Evolutionary conservation across 2,113 vertebrate species (phyloP), one percentile per base, ranked within the genome.

Genomic region (Grantiella picta): DNA sequence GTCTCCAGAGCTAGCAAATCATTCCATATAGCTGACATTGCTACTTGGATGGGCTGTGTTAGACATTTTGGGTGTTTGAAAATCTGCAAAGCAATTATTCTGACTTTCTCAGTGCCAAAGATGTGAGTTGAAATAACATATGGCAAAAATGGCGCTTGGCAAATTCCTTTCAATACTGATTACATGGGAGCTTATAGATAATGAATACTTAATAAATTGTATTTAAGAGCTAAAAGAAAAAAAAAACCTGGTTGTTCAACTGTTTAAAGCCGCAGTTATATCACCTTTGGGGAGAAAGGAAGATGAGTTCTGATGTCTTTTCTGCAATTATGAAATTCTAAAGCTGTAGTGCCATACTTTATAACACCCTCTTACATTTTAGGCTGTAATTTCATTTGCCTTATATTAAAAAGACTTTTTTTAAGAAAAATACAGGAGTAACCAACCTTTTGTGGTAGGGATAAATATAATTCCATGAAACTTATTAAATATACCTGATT

Each of bases 1-100:
- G 60, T 90, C 92, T 86, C 86, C 72, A 84, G 89, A 89, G 91
- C 65, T 77, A 86, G 52, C 57, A 92, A 91, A 87, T 92, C 75
- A 76, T 95, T 95, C 82, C 66, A 54, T 44, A 31, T 86, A 73
- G 84, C 81, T 95, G 91, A 89, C 84, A 88, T 31, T 80, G 52
- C 80, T 82, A 21, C 78, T 92, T 91, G 84, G 59, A 94, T 61
- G 80, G 76, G 52, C 83, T 70, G 31, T 29, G 38, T 91, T 90
- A 91, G 65, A 54, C 36, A 72, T 64, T 35, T 53, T 75, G 52
- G 79, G 72, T 77, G 57, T 91, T 94, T 80, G 71, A 63, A 94
- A 92, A 76, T 65, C 78, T 89, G 89, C 71, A 82, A 31, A 61
- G 40, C 45, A 52, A 44, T 85, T 92, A 66, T 25, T 90, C 53